A percentile compares a stretch with the other conserved stretches of the same genome.
Evolutionary conservation across 2,888 invertebrate species (phyloP).

Genomic region (Dynastes maya): DNA sequence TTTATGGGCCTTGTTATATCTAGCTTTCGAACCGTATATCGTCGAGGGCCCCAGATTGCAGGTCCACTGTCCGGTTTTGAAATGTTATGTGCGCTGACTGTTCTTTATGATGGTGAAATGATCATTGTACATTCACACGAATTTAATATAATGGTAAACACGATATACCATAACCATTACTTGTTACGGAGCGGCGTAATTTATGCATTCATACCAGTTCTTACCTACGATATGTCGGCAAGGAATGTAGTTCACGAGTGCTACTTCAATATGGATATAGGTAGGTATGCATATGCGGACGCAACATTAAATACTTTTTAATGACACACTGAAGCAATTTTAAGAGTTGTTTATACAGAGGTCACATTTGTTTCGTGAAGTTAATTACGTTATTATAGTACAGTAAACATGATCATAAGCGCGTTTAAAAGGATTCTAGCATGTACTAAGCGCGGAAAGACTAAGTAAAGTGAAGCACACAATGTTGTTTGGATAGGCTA

Average conservation of each 20-base stretch:
- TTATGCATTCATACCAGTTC: constrained; percentile 39
- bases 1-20: constrained; percentile 51
- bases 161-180: constrained; percentile 45
- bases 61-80: constrained; percentile 49
- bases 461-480: too few relatives aligned
- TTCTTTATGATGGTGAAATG: constrained; percentile 48
- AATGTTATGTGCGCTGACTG: constrained; percentile 50
- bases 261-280: background rate
- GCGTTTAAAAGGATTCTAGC: too few relatives aligned
- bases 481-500: too few relatives aligned
- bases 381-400: background rate
- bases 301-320: constrained; percentile 40
- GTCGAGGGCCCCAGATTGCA: constrained; percentile 36
- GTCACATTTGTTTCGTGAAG: background rate
- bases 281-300: constrained; percentile 6
- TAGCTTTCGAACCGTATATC: constrained; percentile 43
- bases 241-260: constrained; percentile 32
- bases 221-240: constrained; percentile 27
- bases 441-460: too few relatives aligned
- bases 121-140: constrained; percentile 48
- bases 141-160: constrained; percentile 50
- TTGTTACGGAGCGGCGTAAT: constrained; percentile 12
- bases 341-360: constrained; percentile 4
- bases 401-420: background rate
- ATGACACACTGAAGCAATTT: background rate